A percentile compares a stretch with the other conserved stretches of the same genome.
phyloP scores from a whole-genome alignment of 2,888 invertebrate species.

The Hypercompe scribonia region DNA sequence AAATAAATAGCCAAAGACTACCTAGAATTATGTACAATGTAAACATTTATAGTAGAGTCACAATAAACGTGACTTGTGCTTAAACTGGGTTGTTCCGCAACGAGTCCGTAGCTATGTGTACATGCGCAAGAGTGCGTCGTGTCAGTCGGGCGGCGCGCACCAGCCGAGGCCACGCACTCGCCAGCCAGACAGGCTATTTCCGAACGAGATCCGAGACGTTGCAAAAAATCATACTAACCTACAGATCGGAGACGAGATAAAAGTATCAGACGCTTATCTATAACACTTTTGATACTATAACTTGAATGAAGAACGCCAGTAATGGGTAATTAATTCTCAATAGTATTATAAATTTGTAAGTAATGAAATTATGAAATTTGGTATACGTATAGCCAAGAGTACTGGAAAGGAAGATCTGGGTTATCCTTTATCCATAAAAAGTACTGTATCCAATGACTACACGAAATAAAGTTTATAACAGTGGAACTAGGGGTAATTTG shows the following conservation, averaged over 20 bases:
- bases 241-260: conserved; percentile 22
- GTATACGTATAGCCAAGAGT: not conserved
- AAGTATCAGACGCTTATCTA: conserved; percentile 13
- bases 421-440: not conserved
- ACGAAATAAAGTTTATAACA: too few relatives aligned
- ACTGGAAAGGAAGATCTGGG: not conserved
- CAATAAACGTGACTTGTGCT: conserved; percentile 9
- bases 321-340: not conserved
- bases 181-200: conserved; percentile 61
- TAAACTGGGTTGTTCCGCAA: conserved; percentile 16
- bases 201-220: conserved; percentile 48
- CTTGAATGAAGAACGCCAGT: not conserved
- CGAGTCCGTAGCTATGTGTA: conserved; percentile 19
- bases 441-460: not conserved
- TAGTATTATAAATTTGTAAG: not conserved
- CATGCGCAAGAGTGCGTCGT: conserved; percentile 16
- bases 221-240: conserved; percentile 48
- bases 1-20: not conserved
- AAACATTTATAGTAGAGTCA: not conserved
- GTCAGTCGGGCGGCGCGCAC: conserved; percentile 27
- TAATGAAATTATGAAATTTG: not conserved
- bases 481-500: not conserved
- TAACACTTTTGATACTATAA: not conserved
- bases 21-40: conserved; percentile 3
- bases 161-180: conserved; percentile 35